phyloP scores from a whole-genome alignment of 2,113 vertebrate genomes.

The Scalopus aquaticus region DNA sequence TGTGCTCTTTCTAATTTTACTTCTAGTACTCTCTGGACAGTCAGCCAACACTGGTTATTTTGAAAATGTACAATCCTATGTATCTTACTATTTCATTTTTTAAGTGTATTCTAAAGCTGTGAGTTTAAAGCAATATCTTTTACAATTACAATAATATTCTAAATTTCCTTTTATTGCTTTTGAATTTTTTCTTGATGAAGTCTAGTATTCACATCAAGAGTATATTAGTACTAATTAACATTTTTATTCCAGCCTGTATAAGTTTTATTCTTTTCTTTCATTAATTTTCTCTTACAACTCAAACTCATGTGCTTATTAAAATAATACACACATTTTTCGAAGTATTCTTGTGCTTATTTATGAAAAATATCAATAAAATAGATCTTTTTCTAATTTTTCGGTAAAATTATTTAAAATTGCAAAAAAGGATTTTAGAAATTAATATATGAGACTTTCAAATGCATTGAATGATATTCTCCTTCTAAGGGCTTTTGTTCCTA shows the following conservation, averaged over 20 bases:
- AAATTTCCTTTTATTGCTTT: neutral
- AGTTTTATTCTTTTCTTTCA: neutral
- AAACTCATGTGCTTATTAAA: neutral
- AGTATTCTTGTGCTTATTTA: neutral
- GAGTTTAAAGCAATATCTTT: neutral
- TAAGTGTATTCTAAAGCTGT: neutral
- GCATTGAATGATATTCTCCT: neutral
- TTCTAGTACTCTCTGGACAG: neutral
- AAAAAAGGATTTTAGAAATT: neutral
- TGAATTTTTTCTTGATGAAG: neutral
- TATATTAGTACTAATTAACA: neutral
- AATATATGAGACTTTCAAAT: neutral
- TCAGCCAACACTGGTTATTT: neutral
- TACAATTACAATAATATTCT: neutral
- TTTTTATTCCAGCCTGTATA: neutral
- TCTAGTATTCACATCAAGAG: neutral
- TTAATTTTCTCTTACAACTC: neutral
- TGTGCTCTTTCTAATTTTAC: neutral
- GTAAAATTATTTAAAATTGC: neutral
- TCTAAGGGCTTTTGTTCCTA: neutral
- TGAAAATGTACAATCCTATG: neutral
- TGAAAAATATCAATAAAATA: neutral
- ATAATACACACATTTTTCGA: neutral
- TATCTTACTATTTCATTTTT: neutral
- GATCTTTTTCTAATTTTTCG: neutral